Conservation (phyloP, 2,888 invertebrate genomes). For the Scaptomyza parva region DNA sequence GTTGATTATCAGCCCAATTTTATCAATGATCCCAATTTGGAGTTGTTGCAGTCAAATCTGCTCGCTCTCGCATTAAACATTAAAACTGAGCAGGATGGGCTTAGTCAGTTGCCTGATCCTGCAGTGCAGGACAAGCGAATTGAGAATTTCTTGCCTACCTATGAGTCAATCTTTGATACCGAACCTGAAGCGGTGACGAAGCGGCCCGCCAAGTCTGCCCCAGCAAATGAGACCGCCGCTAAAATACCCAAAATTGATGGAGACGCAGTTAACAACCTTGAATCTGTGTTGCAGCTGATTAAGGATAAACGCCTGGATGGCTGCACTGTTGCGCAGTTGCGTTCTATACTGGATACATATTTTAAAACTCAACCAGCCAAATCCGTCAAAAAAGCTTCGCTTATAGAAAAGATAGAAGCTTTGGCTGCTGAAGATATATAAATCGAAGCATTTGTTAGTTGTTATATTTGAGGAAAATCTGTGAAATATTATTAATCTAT, state of each 20-base stretch:
- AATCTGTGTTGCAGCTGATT: slow-evolving; percentile 62
- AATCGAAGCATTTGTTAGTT: background rate
- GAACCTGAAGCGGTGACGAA: slow-evolving; percentile 63
- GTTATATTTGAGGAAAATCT: background rate
- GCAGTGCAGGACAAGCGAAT: slow-evolving; percentile 81
- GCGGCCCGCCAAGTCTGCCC: slow-evolving; percentile 41
- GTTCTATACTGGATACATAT: slow-evolving; percentile 64
- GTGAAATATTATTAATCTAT: background rate
- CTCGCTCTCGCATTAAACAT: slow-evolving; percentile 89
- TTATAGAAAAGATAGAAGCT: slow-evolving; percentile 60
- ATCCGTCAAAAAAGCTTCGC: slow-evolving; percentile 53
- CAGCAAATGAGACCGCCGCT: slow-evolving; percentile 31
- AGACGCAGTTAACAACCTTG: slow-evolving; percentile 53
- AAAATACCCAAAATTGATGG: slow-evolving; percentile 71
- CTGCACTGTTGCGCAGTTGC: slow-evolving; percentile 72
- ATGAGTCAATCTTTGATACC: slow-evolving; percentile 67
- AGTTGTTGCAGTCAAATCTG: slow-evolving; percentile 87
- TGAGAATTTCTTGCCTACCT: slow-evolving; percentile 64
- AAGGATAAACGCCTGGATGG: slow-evolving; percentile 47
- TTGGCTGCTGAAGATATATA: background rate
- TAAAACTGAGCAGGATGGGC: slow-evolving; percentile 85
- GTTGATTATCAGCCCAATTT: slow-evolving; percentile 87
- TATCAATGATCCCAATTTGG: slow-evolving; percentile 89
- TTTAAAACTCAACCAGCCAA: slow-evolving; percentile 55
- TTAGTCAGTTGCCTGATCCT: slow-evolving; percentile 74